phyloP scores from a whole-genome alignment of 2,797 vertebrate genomes.

The Trachops cirrhosus region DNA sequence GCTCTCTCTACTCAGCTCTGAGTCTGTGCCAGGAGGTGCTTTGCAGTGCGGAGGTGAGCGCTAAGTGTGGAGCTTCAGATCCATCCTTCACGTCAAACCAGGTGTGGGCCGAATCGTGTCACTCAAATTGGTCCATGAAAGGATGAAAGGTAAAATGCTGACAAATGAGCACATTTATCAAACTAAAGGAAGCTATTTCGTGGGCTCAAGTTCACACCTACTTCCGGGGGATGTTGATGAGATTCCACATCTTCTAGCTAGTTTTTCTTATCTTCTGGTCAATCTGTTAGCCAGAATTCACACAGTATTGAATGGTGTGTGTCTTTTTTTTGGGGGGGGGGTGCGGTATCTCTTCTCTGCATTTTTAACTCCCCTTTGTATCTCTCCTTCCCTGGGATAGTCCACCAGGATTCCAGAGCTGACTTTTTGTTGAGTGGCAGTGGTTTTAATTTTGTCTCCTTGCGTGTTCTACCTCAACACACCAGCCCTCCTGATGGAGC shows the following conservation, averaged over 20 bases:
- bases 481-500: not conserved
- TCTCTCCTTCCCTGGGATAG: not conserved
- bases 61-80: not conserved
- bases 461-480: not conserved
- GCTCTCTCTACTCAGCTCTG: not conserved
- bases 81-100: not conserved
- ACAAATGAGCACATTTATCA: not conserved
- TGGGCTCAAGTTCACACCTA: not conserved
- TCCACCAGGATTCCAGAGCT: not conserved
- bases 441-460: not conserved
- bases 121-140: slow-evolving; percentile 4
- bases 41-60: not conserved
- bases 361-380: not conserved
- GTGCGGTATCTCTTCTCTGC: not conserved
- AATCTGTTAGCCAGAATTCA: not conserved
- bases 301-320: not conserved
- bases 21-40: not conserved
- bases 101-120: not conserved
- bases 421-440: not conserved
- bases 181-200: not conserved
- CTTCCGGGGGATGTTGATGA: slow-evolving; percentile 25
- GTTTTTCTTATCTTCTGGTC: not conserved
- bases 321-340: not conserved
- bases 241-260: not conserved
- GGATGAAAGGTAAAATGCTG: slow-evolving; percentile 39